These are phyloP conservation scores for Agrypnia vestita DNA, from an alignment of 1,140 invertebrate genomes.

Conservation along the genomic window DNA sequence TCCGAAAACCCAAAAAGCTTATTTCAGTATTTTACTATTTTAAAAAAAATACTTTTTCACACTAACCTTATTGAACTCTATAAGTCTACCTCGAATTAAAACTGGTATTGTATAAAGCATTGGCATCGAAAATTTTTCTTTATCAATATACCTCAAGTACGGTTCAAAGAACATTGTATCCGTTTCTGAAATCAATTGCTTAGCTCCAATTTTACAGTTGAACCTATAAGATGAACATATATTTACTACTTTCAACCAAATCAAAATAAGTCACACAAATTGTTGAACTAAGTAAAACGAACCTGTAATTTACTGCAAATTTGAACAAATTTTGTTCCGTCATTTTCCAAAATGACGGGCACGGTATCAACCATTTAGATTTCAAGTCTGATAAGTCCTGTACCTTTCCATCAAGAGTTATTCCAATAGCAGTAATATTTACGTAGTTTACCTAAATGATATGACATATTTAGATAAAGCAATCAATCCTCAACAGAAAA, in stretches of 20 bases:
- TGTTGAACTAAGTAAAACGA: not conserved
- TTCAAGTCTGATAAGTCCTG: constrained; percentile 49
- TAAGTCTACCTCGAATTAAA: constrained; percentile 66
- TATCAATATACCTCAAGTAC: constrained; percentile 72
- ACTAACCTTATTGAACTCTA: constrained; percentile 63
- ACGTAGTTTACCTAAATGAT: constrained; percentile 67
- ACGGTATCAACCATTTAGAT: constrained; percentile 49
- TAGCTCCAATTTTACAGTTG: constrained; percentile 71
- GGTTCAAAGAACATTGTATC: constrained; percentile 75
- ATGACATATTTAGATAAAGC: not conserved
- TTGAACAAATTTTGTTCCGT: constrained; percentile 47
- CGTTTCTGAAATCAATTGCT: constrained; percentile 70
- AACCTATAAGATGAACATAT: constrained; percentile 70
- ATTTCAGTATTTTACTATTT: no score
- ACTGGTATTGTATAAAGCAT: constrained; percentile 75
- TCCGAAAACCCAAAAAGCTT: no score
- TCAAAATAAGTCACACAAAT: constrained; percentile 59
- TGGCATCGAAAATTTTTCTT: constrained; percentile 56
- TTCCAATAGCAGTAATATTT: constrained; percentile 66
- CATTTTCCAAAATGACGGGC: constrained; percentile 52
- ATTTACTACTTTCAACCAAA: constrained; percentile 65
- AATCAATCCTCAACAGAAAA: not conserved
- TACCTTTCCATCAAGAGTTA: constrained; percentile 62
- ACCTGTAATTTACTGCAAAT: constrained; percentile 56
- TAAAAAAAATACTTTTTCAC: no score